phyloP scores from a whole-genome alignment of 2,113 vertebrate species.

The Aptenodytes patagonicus region DNA sequence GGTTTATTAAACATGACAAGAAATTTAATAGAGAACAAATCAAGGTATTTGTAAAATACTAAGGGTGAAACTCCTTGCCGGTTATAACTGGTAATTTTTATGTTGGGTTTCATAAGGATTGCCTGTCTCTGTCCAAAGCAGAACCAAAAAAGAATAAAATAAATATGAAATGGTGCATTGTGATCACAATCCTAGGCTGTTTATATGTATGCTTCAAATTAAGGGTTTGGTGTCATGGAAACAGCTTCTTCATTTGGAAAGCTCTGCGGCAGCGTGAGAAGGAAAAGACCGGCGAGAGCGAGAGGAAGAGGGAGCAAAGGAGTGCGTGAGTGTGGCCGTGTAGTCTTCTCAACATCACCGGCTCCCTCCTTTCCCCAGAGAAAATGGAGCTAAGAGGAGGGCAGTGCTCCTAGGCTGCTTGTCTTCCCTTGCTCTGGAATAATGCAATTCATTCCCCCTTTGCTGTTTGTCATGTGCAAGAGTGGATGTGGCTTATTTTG shows the following conservation, averaged over 20 bases:
- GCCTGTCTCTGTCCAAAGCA: background rate
- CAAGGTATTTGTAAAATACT: conserved; percentile 41
- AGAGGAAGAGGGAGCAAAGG: background rate
- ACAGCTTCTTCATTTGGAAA: conserved; percentile 78
- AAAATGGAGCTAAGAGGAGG: background rate
- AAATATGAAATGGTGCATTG: conserved; percentile 58
- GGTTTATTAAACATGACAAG: conserved; percentile 57
- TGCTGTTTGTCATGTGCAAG: background rate
- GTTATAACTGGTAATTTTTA: conserved; percentile 14
- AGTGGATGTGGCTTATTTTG: background rate
- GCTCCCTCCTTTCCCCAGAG: background rate
- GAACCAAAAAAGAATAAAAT: conserved; percentile 33
- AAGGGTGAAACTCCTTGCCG: background rate
- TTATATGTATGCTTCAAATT: conserved; percentile 73
- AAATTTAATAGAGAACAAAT: conserved; percentile 43
- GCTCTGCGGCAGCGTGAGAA: conserved; percentile 60
- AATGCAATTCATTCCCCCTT: background rate
- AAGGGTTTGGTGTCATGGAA: conserved; percentile 79
- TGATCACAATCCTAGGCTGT: conserved; percentile 55
- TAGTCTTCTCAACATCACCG: accelerated
- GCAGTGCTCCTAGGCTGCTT: background rate
- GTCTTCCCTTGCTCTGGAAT: background rate
- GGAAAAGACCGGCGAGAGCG: background rate
- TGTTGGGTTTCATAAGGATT: background rate
- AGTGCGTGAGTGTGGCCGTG: background rate